Evolutionary conservation across 1,140 invertebrate species (phyloP).

Genomic region (Popillia japonica): DNA sequence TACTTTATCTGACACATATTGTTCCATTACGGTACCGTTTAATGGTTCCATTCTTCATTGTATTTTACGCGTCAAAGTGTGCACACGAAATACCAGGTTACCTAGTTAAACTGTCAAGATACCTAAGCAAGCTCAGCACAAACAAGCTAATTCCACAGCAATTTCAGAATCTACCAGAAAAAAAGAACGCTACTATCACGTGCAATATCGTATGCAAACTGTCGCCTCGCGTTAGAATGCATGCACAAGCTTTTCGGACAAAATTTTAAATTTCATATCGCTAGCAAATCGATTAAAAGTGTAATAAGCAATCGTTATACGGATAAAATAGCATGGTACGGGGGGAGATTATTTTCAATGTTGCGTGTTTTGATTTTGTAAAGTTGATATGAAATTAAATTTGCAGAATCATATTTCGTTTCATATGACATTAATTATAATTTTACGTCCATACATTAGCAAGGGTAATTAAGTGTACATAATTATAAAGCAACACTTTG

Average conservation of each 20-base stretch:
- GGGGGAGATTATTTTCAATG: too few species aligned
- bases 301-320: not conserved
- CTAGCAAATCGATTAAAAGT: not conserved
- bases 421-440: too few species aligned
- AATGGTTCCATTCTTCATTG: not conserved
- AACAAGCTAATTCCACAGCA: slow-evolving; percentile 15
- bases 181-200: slow-evolving; percentile 7
- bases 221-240: slow-evolving; percentile 1
- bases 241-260: not conserved
- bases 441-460: too few species aligned
- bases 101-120: slow-evolving; percentile 29
- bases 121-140: not conserved
- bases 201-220: slow-evolving; percentile 9
- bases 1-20: too few species aligned
- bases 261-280: slow-evolving; percentile 1
- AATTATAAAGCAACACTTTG: too few species aligned
- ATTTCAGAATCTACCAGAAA: not conserved
- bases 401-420: too few species aligned
- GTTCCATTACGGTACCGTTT: too few species aligned
- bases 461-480: too few species aligned
- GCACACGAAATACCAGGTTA: slow-evolving; percentile 2
- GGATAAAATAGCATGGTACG: not conserved
- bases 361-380: too few species aligned
- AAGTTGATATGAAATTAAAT: too few species aligned
- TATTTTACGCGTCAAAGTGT: not conserved